These are phyloP conservation scores for Nomada ferruginata DNA, from an alignment of 2,888 invertebrate species.

Conservation along the genomic window DNA sequence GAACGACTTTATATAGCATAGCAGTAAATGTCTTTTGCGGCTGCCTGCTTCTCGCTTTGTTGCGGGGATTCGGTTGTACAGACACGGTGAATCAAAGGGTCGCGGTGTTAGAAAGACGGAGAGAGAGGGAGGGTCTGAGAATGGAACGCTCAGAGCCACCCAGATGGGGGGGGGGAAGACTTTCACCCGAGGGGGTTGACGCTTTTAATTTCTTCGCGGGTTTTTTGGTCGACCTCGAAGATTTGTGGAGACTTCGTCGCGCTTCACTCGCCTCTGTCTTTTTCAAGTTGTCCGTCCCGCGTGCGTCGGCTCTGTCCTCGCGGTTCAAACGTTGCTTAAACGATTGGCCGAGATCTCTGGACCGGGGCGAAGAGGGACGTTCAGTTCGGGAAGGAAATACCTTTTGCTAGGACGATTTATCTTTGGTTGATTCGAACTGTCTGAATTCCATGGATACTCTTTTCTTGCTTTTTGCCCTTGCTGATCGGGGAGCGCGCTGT, in stretches of 20 bases:
- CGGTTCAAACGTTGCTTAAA: background rate
- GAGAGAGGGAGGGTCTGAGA: conserved; percentile 14
- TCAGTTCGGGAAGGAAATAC: background rate
- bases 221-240: conserved; percentile 45
- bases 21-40: conserved; percentile 54
- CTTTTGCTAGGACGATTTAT: conserved; percentile 4
- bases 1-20: conserved; percentile 83
- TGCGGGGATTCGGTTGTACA: conserved; percentile 74
- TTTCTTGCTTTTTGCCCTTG: too few species aligned
- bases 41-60: conserved; percentile 71
- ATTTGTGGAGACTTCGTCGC: conserved; percentile 50
- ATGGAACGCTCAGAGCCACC: conserved; percentile 50
- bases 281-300: conserved; percentile 22
- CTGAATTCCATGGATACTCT: background rate
- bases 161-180: conserved; percentile 4
- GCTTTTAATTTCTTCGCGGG: conserved; percentile 58
- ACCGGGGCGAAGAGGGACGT: background rate
- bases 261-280: conserved; percentile 17
- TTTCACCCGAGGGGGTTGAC: conserved; percentile 34
- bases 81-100: conserved; percentile 73
- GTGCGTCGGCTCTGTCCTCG: background rate
- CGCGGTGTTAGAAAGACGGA: conserved; percentile 15
- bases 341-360: background rate
- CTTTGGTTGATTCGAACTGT: background rate
- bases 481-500: background rate